Evolutionary conservation across 2,888 invertebrate species (phyloP), one percentile per base, ranked within the genome.

Genomic region (Anthrax anthrax): DNA sequence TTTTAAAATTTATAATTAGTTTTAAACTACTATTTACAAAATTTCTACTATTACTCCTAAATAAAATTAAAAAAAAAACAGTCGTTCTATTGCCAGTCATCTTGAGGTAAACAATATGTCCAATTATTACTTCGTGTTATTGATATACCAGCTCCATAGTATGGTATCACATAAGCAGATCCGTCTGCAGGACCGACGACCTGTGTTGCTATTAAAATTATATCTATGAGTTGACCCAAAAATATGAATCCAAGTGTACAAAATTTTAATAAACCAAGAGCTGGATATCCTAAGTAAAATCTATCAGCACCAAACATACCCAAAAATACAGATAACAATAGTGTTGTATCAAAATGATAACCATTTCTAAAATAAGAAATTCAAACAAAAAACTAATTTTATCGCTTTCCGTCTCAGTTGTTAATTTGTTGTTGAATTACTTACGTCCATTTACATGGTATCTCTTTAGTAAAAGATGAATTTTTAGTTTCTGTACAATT

Each of bases 291-390:
- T n/a, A 98, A 73, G 63, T 98, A 98, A 69, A 98, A 96, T 50
- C 98, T 74, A 65, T 98, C 98, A 19, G 90, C 76, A 17, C 98
- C 98, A 71, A 98, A 91, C 89, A 96, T 94, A 27, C 98, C 98
- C 47, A 97, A 73, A 64, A 98, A 98, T 43, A 98, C 86, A 0
- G 97, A 97, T 5, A 98, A 72, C 34, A 97, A 69, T 39, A 98
- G 70, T 0, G 97, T 84, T 45, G 89, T 88, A 64, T 95, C 92
- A 62, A 92, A 82, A 3, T 86, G 85, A 63, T 94, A 91, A 18
- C 94, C 95, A 76, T 95, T 96, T 47, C 92, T 94, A 70, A 37
- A 71, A 69, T 4, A 8, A 23, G 8, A 53, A 56, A 54, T 50
- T 43, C 18, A 43, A 50, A 46, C 39, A 27, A 48, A 29, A 14